phyloP scores from a whole-genome alignment of 2,113 vertebrate species.

The Cinclus mexicanus region DNA sequence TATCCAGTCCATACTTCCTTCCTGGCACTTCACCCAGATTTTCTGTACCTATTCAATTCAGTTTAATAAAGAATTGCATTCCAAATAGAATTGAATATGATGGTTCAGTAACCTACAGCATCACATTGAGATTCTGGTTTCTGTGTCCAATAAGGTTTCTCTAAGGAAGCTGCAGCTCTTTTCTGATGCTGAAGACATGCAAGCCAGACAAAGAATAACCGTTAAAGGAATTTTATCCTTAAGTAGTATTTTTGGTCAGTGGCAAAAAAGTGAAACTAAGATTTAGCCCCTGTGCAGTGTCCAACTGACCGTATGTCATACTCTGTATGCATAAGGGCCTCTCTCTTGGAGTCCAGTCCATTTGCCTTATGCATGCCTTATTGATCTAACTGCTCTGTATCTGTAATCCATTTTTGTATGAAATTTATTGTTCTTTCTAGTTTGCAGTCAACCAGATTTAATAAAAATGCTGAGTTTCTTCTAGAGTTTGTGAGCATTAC shows the following conservation, averaged over 20 bases:
- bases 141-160: not conserved
- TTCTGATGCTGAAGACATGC: not conserved
- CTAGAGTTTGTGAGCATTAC: not conserved
- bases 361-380: not conserved
- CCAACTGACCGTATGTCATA: rapidly evolving
- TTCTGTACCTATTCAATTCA: not conserved
- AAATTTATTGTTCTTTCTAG: not conserved
- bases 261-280: not conserved
- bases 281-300: not conserved
- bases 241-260: not conserved
- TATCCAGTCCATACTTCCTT: not conserved
- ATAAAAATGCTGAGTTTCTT: not conserved
- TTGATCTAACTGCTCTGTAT: not conserved
- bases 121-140: not conserved
- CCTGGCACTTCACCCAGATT: not conserved
- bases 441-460: not conserved
- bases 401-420: not conserved
- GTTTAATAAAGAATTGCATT: not conserved
- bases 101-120: not conserved
- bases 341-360: not conserved
- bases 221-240: not conserved
- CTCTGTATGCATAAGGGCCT: not conserved
- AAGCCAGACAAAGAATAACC: not conserved
- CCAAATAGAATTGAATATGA: not conserved
- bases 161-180: not conserved